Evolutionary conservation across 2,113 vertebrate genomes (phyloP).

Genomic region (Emydocephalus ijimae): DNA sequence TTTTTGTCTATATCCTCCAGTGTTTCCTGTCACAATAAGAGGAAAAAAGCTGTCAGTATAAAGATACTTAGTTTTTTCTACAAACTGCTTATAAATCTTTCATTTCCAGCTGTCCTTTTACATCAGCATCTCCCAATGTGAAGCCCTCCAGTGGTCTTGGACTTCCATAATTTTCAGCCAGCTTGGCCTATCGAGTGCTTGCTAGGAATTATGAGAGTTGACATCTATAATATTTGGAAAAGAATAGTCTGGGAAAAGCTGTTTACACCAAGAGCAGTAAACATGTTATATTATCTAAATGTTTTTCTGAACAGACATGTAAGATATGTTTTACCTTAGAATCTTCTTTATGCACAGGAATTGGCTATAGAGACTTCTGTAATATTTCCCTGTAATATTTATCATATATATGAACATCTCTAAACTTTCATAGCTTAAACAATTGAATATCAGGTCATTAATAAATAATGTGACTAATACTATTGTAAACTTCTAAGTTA

Average conservation of each 20-base stretch:
- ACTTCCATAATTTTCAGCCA: neutral
- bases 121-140: neutral
- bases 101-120: neutral
- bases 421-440: neutral
- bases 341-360: neutral
- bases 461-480: neutral
- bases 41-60: neutral
- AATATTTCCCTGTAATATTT: neutral
- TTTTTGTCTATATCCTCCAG: slow-evolving; percentile 98
- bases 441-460: neutral
- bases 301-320: neutral
- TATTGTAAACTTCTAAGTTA: neutral
- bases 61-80: neutral
- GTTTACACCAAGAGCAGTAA: neutral
- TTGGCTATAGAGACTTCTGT: neutral
- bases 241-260: neutral
- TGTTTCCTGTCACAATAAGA: slow-evolving; percentile 82
- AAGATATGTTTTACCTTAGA: neutral
- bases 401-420: too few species aligned
- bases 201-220: neutral
- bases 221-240: neutral
- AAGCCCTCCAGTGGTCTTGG: neutral
- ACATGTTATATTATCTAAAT: neutral
- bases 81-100: slow-evolving; percentile 7
- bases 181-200: neutral